phyloP scores from a whole-genome alignment of 2,797 vertebrate species.

The Tympanoctomys barrerae region DNA sequence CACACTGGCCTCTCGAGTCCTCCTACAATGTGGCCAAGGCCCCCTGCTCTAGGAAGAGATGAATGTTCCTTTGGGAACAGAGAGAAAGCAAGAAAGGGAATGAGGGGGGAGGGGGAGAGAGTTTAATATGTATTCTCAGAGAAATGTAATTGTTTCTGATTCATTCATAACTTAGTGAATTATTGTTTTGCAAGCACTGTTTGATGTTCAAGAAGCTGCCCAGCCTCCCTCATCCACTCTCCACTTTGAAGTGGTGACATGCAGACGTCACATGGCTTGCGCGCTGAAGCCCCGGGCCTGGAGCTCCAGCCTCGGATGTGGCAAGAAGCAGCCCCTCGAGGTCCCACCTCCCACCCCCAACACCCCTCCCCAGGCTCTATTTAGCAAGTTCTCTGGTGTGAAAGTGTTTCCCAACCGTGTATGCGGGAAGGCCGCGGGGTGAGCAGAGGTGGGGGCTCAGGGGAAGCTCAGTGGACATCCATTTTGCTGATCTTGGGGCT shows the following conservation, averaged over 20 bases:
- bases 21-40: neutral
- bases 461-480: neutral
- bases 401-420: neutral
- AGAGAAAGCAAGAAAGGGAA: neutral
- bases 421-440: neutral
- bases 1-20: neutral
- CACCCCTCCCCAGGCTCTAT: neutral
- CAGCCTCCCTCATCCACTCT: neutral
- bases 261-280: neutral
- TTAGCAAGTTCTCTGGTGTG: conserved; percentile 28
- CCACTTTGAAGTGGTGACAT: conserved; percentile 63
- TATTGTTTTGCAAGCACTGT: conserved; percentile 66
- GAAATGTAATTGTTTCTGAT: conserved; percentile 70
- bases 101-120: neutral
- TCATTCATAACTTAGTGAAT: conserved; percentile 68
- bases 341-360: neutral
- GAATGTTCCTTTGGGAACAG: neutral
- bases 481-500: neutral
- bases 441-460: neutral
- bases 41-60: neutral
- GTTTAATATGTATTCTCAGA: conserved; percentile 45
- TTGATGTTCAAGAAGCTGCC: conserved; percentile 64
- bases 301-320: conserved; percentile 4
- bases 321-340: conserved; percentile 36
- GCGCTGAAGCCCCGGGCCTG: neutral